Conservation (phyloP, 2,888 invertebrate species). For the Dione vanillae region DNA sequence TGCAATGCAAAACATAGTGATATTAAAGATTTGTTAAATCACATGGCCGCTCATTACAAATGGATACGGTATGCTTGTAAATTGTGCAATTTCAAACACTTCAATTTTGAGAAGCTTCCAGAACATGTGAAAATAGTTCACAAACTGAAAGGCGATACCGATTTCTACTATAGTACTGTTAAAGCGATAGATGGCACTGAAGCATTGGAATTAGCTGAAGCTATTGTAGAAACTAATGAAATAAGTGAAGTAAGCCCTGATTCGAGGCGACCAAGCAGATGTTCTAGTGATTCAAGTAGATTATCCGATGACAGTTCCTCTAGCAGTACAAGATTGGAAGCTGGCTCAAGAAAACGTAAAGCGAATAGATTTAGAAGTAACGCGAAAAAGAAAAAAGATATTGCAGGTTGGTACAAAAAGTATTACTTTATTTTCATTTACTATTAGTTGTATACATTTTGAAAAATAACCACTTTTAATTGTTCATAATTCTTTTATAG, state of each 20-base stretch:
- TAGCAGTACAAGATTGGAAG: conserved; percentile 65
- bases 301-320: conserved; percentile 77
- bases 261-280: conserved; percentile 72
- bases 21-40: conserved; percentile 81
- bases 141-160: conserved; percentile 83
- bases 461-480: not conserved
- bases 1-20: conserved; percentile 80
- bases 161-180: conserved; percentile 78
- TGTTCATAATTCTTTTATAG: conserved; percentile 56
- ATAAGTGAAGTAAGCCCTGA: conserved; percentile 63
- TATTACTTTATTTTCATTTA: not conserved
- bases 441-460: not conserved
- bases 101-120: conserved; percentile 86
- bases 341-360: conserved; percentile 68
- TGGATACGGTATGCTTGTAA: conserved; percentile 91
- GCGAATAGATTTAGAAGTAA: conserved; percentile 56
- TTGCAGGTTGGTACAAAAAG: conserved; percentile 53
- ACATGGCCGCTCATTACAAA: conserved; percentile 87
- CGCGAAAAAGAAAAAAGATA: conserved; percentile 63
- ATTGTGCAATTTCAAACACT: conserved; percentile 88
- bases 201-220: conserved; percentile 66
- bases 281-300: conserved; percentile 77
- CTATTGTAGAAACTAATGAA: conserved; percentile 59
- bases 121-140: conserved; percentile 87
- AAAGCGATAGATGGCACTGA: conserved; percentile 74